A percentile compares a stretch with the other conserved stretches of the same genome.
Conservation (phyloP, 2,888 invertebrate genomes). For the Plusia festucae region DNA sequence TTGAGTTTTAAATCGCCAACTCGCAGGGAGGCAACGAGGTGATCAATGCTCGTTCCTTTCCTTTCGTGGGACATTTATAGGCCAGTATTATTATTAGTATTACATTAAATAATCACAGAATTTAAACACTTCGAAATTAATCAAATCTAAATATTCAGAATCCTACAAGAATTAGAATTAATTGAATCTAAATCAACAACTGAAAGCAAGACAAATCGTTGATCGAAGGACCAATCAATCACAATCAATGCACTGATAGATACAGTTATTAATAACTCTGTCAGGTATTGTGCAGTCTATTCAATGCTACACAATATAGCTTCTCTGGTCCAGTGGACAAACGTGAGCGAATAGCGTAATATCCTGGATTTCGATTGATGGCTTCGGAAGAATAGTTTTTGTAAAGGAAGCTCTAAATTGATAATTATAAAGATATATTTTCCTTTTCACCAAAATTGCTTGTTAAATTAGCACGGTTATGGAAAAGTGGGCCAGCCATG, state of each 20-base stretch:
- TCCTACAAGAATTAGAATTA: constrained; percentile 16
- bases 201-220: constrained; percentile 43
- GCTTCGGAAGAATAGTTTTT: neutral
- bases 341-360: neutral
- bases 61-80: too few relatives aligned
- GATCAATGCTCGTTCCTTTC: too few relatives aligned
- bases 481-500: too few relatives aligned
- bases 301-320: constrained; percentile 22
- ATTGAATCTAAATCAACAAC: constrained; percentile 48
- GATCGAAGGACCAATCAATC: constrained; percentile 42
- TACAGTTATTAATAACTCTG: constrained; percentile 39
- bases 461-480: too few relatives aligned
- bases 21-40: too few relatives aligned
- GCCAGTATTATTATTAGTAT: too few relatives aligned
- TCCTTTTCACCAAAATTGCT: too few relatives aligned
- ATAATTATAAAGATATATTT: neutral
- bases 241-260: constrained; percentile 32
- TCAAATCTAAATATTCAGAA: neutral
- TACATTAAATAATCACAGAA: too few relatives aligned
- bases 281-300: constrained; percentile 25
- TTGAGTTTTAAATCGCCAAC: too few relatives aligned
- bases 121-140: neutral
- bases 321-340: neutral
- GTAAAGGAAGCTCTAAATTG: neutral
- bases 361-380: neutral